Base-by-base conservation (phyloP, 2,888 invertebrate species). In the Augiades crinisus region DNA sequence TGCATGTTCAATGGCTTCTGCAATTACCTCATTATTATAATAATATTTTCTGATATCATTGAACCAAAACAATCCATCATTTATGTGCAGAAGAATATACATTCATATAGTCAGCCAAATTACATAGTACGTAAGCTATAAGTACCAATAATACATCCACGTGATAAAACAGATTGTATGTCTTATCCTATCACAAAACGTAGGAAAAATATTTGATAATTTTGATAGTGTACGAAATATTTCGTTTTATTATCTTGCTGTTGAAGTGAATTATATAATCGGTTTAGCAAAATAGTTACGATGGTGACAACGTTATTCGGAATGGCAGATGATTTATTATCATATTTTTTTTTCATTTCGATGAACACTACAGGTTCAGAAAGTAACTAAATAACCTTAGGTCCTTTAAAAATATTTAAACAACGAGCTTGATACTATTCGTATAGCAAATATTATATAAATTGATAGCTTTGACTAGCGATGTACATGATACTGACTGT, bases 121-220 rank as follows among this genome's bases (percentile, higher is more conserved):
- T n/a, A n/a, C n/a, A n/a, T n/a, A 27, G 27, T 13, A 16, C 5
- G 13, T 17, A 27, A 6, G 41, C 14, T 41, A 30, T 30, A 7
- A 10, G 12, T 21, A 37, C 10, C 10, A 27, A 27, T 27, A 16
- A 10, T 8, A 47, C 12, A 33, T n/a, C 31, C 47, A 31, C 47
- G 33, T 40, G 47, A 40, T 47, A 47, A 40, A 40, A 12, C 4
- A 33, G 40, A 33, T 47, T 47, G 22, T 47, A 38, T 14, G 47
- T 33, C 40, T 47, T 40, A 40, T 40, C 33, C 31, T 47, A 47
- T 47, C 47, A 13, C 14, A 33, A 47, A 31, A 16, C 8, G 17
- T 19, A 43, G 30, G 31, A 31, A 27, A 41, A 19, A 8, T 19
- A 19, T 5, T 31, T 31, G 43, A 31, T 38, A 31, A 27, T 16